Base-by-base conservation (phyloP, 2,113 vertebrate genomes). In the Ochotona princeps region DNA sequence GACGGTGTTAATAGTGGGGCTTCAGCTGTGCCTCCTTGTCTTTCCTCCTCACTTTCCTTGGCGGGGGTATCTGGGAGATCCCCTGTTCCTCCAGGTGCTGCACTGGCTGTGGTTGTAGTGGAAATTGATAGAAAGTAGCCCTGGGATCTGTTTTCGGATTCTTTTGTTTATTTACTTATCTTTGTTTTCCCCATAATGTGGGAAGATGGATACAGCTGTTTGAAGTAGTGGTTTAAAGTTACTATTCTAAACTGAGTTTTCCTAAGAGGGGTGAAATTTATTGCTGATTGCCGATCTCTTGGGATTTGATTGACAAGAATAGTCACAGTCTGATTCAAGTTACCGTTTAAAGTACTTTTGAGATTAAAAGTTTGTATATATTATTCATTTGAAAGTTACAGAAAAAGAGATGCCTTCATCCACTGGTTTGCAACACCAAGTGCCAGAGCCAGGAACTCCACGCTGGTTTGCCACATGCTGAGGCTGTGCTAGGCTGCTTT, bases 291-390 rank as follows among this genome's bases (percentile, higher is more conserved):
- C 85, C 86, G 54, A 65, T 65, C 5, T 83, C 2, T 75, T 67
- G 17, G 79, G 60, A 49, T 96, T 83, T 83, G 63, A 78, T 80
- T 92, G 18, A 73, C 73, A 88, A 76, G 11, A 49, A 63, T 83
- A 80, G 51, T 76, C 35, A 30, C 8, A 75, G 1, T 86, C 32
- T 26, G 12, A n/a, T 51, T 70, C 54, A 11, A 63, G 12, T 65
- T 72, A 21, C 54, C 28, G 61, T 74, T 92, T 84, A 76, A 87
- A 66, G 30, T 91, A 63, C 66, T 93, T 89, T 73, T 89, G 26
- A 90, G 92, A 44, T 44, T 44, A 44, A 44, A 44, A 44, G 38
- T 44, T 3, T 44, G 38, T 44, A 44, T 44, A 44, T 44, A 44
- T 57, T 57, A 20, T 57, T 57, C 18, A 57, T 57, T 57, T 57